phyloP scores from a whole-genome alignment of 1,140 invertebrate species.

The Homarus americanus region DNA sequence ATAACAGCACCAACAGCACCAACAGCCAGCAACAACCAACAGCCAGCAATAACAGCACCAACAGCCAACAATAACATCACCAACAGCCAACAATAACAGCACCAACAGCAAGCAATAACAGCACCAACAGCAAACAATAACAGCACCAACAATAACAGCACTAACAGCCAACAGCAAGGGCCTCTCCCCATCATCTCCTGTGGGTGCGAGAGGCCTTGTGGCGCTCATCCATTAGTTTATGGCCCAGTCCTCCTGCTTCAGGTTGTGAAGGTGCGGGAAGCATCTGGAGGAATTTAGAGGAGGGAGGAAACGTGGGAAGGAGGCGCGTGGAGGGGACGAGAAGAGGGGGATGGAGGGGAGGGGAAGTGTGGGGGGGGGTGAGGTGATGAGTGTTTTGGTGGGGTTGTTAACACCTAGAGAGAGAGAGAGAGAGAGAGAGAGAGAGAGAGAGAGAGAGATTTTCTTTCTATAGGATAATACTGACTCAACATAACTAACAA shows the following conservation, averaged over 20 bases:
- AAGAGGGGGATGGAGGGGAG: neutral
- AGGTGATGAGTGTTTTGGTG: neutral
- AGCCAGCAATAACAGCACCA: neutral
- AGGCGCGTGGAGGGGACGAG: neutral
- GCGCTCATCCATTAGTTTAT: conserved; percentile 10
- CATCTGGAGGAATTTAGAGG: neutral
- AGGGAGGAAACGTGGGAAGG: neutral
- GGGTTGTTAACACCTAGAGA: neutral
- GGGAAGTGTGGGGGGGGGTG: neutral
- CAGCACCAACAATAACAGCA: no score
- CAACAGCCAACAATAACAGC: neutral
- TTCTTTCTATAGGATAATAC: no score
- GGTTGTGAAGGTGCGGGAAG: neutral
- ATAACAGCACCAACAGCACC: neutral
- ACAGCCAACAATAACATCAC: neutral
- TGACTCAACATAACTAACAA: no score
- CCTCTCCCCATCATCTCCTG: neutral
- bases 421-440: no score
- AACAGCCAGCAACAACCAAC: neutral
- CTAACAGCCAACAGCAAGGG: neutral
- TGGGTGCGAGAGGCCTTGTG: neutral
- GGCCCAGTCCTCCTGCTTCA: neutral
- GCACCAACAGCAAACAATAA: no score
- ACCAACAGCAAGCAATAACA: no score
- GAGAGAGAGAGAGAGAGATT: no score